These are phyloP conservation scores for Subanguina moxae DNA, from an alignment of 1,140 invertebrate genomes.

Conservation along the genomic window DNA sequence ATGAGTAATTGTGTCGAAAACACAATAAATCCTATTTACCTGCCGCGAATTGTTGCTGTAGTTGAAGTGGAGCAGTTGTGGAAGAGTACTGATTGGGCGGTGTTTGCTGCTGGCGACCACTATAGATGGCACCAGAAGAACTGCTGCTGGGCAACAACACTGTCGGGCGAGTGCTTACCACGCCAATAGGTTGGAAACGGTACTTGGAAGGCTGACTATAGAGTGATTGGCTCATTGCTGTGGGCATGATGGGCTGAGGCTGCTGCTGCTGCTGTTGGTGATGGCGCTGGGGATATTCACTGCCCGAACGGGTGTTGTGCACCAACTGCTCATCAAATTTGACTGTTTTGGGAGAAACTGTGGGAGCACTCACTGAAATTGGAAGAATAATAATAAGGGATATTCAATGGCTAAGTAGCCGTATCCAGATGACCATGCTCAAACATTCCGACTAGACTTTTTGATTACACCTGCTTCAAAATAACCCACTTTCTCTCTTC, in stretches of 20 bases:
- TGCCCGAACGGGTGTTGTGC: neutral
- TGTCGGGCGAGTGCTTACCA: neutral
- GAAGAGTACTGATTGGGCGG: neutral
- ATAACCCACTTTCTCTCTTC: too few species aligned
- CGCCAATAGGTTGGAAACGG: neutral
- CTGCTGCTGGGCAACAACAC: neutral
- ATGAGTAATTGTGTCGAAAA: too few species aligned
- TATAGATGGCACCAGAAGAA: neutral
- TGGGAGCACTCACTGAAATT: too few species aligned
- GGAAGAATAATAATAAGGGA: too few species aligned
- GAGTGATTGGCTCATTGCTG: neutral
- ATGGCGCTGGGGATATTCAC: neutral
- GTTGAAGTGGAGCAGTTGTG: neutral
- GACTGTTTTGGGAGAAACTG: neutral
- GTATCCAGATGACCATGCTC: too few species aligned
- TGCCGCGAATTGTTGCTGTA: neutral
- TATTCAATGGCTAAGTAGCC: too few species aligned
- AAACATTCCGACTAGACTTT: too few species aligned
- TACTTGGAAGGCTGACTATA: neutral
- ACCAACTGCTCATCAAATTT: conserved; percentile 1
- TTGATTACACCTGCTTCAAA: too few species aligned
- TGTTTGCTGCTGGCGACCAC: neutral
- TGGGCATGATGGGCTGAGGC: neutral
- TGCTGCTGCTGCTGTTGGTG: neutral
- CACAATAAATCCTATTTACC: too few species aligned